Percentiles rank a stretch among this genome's conserved stretches.
phyloP scores from a whole-genome alignment of 1,140 invertebrate genomes.

The Neodiprion virginianus region DNA sequence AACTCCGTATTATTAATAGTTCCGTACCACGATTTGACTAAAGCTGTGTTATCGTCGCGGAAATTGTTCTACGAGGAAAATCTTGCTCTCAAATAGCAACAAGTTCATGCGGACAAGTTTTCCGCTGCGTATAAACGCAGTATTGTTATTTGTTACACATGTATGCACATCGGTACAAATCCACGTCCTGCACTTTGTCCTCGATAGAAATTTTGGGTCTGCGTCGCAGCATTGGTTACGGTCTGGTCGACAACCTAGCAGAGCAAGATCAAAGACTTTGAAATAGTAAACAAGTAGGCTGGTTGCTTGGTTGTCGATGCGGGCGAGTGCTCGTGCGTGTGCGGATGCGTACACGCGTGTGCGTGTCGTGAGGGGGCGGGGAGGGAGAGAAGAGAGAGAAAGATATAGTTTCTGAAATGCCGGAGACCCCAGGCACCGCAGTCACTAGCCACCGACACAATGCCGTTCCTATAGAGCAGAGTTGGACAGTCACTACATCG shows the following conservation, averaged over 20 bases:
- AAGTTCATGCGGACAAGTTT: neutral
- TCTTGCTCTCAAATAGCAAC: neutral
- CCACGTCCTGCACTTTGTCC: neutral
- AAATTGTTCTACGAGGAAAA: neutral
- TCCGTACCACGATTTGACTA: neutral
- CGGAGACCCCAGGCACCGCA: neutral
- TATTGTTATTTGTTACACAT: neutral
- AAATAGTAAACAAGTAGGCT: slow-evolving; percentile 12
- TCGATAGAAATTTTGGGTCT: neutral
- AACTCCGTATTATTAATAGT: neutral
- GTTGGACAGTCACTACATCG: neutral
- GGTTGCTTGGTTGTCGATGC: neutral
- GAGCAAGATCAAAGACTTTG: slow-evolving; percentile 13
- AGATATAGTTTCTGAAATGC: neutral
- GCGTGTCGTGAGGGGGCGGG: neutral
- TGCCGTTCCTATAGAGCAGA: neutral
- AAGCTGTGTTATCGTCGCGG: neutral
- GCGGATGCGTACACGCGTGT: too few species aligned
- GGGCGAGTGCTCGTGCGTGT: neutral
- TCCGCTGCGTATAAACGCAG: neutral
- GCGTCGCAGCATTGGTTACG: neutral
- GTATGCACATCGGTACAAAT: neutral
- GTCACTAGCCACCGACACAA: neutral
- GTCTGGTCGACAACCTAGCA: neutral
- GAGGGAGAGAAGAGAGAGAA: slow-evolving; percentile 3